Conservation (phyloP, 1,140 invertebrate species). For the Bombus turneri region DNA sequence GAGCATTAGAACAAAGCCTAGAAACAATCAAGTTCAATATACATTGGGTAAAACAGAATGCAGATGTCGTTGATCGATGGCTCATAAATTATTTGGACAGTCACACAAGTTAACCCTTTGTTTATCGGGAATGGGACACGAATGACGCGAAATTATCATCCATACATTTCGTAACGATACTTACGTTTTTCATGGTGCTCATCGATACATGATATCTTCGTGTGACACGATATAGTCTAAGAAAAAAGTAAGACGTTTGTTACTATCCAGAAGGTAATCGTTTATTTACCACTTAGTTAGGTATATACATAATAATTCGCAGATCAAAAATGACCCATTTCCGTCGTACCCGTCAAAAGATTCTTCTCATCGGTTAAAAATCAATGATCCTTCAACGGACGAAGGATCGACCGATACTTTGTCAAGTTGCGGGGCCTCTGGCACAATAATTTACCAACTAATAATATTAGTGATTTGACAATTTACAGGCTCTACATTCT, state of each 20-base stretch:
- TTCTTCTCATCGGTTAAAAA: conserved; percentile 31
- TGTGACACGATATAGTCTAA: conserved; percentile 25
- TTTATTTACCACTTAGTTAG: conserved; percentile 35
- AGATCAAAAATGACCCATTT: conserved; percentile 57
- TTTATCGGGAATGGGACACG: conserved; percentile 48
- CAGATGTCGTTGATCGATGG: conserved; percentile 85
- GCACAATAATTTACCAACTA: neutral
- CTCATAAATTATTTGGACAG: conserved; percentile 81
- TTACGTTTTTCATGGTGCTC: conserved; percentile 52
- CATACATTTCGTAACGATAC: conserved; percentile 26
- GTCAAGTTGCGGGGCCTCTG: neutral
- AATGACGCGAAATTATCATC: conserved; percentile 34
- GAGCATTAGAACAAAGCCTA: conserved; percentile 88
- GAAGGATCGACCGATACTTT: neutral
- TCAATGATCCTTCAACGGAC: conserved; percentile 13
- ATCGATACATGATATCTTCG: conserved; percentile 40
- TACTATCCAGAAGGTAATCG: neutral
- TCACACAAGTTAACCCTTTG: conserved; percentile 63
- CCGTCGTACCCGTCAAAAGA: conserved; percentile 42
- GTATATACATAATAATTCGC: conserved; percentile 43
- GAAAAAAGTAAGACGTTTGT: conserved; percentile 24
- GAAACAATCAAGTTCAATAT: conserved; percentile 91
- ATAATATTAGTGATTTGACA: too few relatives aligned
- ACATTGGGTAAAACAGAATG: conserved; percentile 88
- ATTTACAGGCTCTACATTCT: neutral